phyloP scores from a whole-genome alignment of 2,113 vertebrate species.

The Orcinus orca region DNA sequence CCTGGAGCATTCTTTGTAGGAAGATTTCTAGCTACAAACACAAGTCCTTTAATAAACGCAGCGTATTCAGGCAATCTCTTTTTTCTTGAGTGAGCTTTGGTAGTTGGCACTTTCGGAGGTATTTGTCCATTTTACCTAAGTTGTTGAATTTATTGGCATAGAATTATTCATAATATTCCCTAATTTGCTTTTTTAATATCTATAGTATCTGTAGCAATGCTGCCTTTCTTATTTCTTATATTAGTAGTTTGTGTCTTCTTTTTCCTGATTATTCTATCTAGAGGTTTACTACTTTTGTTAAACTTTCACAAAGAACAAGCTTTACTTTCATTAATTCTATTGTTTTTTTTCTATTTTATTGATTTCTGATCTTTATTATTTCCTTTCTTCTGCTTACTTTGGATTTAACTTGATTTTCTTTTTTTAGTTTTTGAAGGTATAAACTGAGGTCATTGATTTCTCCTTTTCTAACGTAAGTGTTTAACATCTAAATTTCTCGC shows the following conservation, averaged over 20 bases:
- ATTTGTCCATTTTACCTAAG: neutral
- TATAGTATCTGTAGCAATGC: neutral
- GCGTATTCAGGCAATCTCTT: neutral
- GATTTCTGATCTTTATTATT: neutral
- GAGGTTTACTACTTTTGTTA: neutral
- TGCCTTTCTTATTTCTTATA: neutral
- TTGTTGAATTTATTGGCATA: neutral
- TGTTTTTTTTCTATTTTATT: neutral
- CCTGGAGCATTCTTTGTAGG: neutral
- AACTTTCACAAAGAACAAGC: neutral
- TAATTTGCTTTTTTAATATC: neutral
- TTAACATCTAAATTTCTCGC: neutral
- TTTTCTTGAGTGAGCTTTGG: neutral
- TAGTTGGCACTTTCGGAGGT: neutral
- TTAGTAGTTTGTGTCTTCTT: neutral
- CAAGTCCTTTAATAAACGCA: neutral
- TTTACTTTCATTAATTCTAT: constrained; percentile 2
- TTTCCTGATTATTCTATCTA: neutral
- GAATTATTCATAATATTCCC: neutral
- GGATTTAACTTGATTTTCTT: neutral
- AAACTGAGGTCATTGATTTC: neutral
- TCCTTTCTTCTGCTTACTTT: neutral
- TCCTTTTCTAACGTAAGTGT: neutral
- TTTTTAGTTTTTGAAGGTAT: neutral
- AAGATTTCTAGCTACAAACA: neutral